A percentile compares a stretch with the other conserved stretches of the same genome.
Evolutionary conservation across 2,888 invertebrate species (phyloP).

Genomic region (Andrena bicolor): DNA sequence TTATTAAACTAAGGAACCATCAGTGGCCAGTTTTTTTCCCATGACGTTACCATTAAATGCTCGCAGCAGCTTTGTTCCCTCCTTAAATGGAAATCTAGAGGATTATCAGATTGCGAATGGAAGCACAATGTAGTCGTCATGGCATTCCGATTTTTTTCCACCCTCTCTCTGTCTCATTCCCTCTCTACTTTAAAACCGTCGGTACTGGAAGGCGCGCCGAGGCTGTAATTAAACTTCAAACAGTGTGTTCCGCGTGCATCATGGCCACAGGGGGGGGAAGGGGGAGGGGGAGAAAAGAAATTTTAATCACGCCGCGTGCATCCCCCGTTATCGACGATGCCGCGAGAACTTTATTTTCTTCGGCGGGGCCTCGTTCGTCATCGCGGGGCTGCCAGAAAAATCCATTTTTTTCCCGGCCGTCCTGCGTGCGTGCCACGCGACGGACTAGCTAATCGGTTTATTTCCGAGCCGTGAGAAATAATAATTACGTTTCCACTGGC

Average conservation of each 20-base stretch:
- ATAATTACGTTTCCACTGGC: conserved; percentile 53
- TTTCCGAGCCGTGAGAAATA: conserved; percentile 61
- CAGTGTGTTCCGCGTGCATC: conserved; percentile 24
- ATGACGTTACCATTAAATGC: not conserved
- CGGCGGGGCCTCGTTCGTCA: not conserved
- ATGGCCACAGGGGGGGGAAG: not conserved
- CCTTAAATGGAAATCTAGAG: not conserved
- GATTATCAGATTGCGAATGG: conserved; percentile 18
- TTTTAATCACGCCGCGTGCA: conserved; percentile 40
- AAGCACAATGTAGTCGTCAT: conserved; percentile 25
- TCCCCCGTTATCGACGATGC: conserved; percentile 32
- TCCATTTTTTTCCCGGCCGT: conserved; percentile 61
- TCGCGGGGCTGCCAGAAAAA: conserved; percentile 36
- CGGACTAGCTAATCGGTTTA: conserved; percentile 62
- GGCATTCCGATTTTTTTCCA: not conserved
- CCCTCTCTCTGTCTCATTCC: not conserved
- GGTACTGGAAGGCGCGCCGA: conserved; percentile 2
- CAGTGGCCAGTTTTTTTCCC: not conserved
- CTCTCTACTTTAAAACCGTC: conserved; percentile 8
- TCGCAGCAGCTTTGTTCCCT: not conserved
- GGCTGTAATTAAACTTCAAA: conserved; percentile 60
- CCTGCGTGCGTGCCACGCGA: conserved; percentile 43
- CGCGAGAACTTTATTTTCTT: conserved; percentile 44
- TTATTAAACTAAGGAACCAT: conserved; percentile 6
- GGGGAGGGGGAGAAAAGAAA: not conserved